A percentile compares a stretch with the other conserved stretches of the same genome.
These are phyloP conservation scores for Glaucidium brasilianum DNA, from an alignment of 2,113 vertebrate genomes.

Conservation along the genomic window DNA sequence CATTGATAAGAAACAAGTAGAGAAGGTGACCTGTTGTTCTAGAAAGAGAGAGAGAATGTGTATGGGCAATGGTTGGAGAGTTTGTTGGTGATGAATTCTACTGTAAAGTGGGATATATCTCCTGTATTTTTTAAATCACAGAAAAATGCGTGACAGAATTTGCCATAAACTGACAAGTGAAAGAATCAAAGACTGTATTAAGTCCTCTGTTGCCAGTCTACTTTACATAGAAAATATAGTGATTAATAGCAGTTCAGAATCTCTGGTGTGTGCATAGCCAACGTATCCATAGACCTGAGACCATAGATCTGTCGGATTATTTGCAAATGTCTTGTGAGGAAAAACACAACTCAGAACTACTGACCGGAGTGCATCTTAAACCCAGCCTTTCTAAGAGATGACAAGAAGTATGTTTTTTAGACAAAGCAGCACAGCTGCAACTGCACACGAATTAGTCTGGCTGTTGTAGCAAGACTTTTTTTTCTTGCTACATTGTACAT, in stretches of 20 bases:
- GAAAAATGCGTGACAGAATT: not conserved
- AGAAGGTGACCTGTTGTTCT: not conserved
- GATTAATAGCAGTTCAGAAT: not conserved
- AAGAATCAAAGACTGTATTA: not conserved
- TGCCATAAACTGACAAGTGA: not conserved
- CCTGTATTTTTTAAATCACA: not conserved
- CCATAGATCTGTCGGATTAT: not conserved
- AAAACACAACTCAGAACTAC: not conserved
- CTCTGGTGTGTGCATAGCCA: not conserved
- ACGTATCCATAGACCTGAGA: not conserved
- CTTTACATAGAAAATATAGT: not conserved
- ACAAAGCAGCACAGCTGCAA: not conserved
- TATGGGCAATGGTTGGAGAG: not conserved
- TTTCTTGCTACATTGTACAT: not conserved
- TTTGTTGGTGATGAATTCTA: not conserved
- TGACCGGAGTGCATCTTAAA: not conserved
- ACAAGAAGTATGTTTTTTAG: not conserved
- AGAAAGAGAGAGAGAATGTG: not conserved
- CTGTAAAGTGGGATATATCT: not conserved
- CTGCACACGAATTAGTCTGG: not conserved
- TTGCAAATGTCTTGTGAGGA: not conserved
- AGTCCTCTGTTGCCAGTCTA: not conserved
- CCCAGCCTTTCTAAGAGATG: not conserved
- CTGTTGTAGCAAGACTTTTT: not conserved
- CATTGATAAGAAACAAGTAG: not conserved